Evolutionary conservation across 2,888 invertebrate genomes (phyloP), one percentile per base, ranked within the genome.

Genomic region (Boloria euphrosyne): DNA sequence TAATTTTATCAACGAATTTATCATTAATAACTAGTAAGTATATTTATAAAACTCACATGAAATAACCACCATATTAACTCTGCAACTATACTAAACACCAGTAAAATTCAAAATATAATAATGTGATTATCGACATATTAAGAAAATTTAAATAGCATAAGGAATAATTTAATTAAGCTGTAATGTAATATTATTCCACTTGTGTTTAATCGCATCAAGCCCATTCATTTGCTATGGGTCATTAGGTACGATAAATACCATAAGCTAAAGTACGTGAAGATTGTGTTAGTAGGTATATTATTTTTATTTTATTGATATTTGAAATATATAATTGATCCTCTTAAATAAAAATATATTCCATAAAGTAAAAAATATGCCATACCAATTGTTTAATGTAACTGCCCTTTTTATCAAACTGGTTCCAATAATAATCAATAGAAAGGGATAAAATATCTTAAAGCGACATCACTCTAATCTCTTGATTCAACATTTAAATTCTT

Each of bases 111-210:
- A 49, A 49, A 2, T 47, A 43, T 51, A 22, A 14, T 3, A 43
- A 6, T 54, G 6, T 17, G 38, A 4, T 59, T 54, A 54, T 69
- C 60, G 52, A 16, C n/a, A 44, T 52, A 66, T 66, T 69, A 69
- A 66, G 59, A 44, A 53, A 58, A 52, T 63, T 57, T 66, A 60
- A 64, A 57, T 60, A 57, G 52, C 57, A 47, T 61, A 61, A 53
- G 58, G 52, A 49, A 66, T 47, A 54, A 50, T 62, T 63, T 51
- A 50, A 67, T 63, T 53, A 67, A 43, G 51, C 31, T 46, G 51
- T 59, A 16, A 53, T 46, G 51, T 59, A 16, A 53, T 54, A 18
- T 44, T 50, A 31, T n/a, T 55, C 10, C 13, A 27, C 49, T 49
- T 58, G 57, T 61, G 16, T 49, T 63, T 44, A 57, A 63, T 69